These are phyloP conservation scores for Chymomyza caudatula DNA, from an alignment of 2,888 invertebrate genomes.

Conservation along the genomic window DNA sequence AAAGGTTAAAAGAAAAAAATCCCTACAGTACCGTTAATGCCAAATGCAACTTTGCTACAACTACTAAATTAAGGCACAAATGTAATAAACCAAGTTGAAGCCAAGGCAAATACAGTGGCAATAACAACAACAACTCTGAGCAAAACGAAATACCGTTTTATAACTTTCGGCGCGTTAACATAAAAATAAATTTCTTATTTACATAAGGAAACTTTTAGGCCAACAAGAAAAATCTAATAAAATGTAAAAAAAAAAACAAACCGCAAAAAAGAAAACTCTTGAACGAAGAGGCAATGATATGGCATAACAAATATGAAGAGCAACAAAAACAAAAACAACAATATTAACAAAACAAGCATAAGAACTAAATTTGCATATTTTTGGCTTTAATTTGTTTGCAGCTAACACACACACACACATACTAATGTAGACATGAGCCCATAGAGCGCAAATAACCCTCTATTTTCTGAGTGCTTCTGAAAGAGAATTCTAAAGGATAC, in stretches of 20 bases:
- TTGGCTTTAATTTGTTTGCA: conserved; percentile 58
- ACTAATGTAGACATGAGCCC: conserved; percentile 1
- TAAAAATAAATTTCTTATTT: conserved; percentile 71
- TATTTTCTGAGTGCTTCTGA: no score
- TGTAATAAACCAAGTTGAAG: conserved; percentile 53
- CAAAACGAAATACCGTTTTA: conserved; percentile 59
- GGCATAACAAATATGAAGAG: conserved; percentile 9
- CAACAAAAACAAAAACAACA: conserved; percentile 50
- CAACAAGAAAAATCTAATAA: conserved; percentile 13
- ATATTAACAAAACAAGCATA: conserved; percentile 36
- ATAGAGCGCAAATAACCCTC: not conserved
- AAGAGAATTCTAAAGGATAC: no score
- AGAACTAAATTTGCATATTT: conserved; percentile 63
- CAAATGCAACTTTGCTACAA: conserved; percentile 41
- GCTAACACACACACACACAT: conserved; percentile 24
- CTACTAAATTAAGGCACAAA: conserved; percentile 63
- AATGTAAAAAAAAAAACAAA: conserved; percentile 37
- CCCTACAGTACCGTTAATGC: conserved; percentile 56
- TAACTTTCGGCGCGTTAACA: conserved; percentile 65
- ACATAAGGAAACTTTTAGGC: conserved; percentile 68
- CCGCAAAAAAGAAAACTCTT: conserved; percentile 47
- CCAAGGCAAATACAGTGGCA: conserved; percentile 13
- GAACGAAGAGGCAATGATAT: not conserved
- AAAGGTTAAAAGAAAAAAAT: conserved; percentile 31
- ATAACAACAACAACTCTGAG: conserved; percentile 25